Base-by-base conservation (phyloP, 2,888 invertebrate genomes). In the Myathropa florea region DNA sequence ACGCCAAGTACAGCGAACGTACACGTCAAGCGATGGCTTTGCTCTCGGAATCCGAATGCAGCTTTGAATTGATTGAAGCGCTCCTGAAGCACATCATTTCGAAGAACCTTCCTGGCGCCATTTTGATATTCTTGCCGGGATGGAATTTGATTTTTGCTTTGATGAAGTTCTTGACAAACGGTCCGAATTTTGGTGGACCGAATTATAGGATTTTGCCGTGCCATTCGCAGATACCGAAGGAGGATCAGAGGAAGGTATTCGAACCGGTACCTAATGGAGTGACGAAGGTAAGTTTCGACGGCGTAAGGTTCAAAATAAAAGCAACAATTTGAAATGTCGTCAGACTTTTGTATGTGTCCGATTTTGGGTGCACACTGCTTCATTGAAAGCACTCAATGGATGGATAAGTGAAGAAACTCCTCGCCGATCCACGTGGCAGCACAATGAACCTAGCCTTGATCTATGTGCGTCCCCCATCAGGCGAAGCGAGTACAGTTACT, bases 121-220 rank as follows among this genome's bases (percentile, higher is more conserved):
- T 99, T 0, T 93, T 99, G 0, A 94, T 99, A 2, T 99, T 99
- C 92, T 93, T 99, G 0, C 98, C 99, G 0, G 99, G 99, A 0
- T 99, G 99, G 99, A 98, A 98, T 93, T 93, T 98, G 14, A 99
- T 99, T 90, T 98, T 98, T 93, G 96, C 97, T 0, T 93, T 99
- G 68, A 96, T 98, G 95, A 96, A 96, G 91, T 96, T 96, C 90
- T 93, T 99, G 36, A 96, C 96, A 89, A 95, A 95, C 78, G 96
- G 97, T 91, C 94, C 95, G 0, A 91, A 94, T 24, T 97, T 97
- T 91, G 96, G 97, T 88, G 93, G 94, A 90, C 91, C 93, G 0
- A 93, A 94, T 30, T 99, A 96, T 91, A 93, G 95, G 2, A 95
- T 99, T 72, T 93, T 99, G 86, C 99, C 99, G 0, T 94, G 99